A percentile compares a stretch with the other conserved stretches of the same genome.
These are phyloP conservation scores for Orestias chungarensis DNA, from an alignment of 2,797 vertebrate genomes.

Conservation along the genomic window DNA sequence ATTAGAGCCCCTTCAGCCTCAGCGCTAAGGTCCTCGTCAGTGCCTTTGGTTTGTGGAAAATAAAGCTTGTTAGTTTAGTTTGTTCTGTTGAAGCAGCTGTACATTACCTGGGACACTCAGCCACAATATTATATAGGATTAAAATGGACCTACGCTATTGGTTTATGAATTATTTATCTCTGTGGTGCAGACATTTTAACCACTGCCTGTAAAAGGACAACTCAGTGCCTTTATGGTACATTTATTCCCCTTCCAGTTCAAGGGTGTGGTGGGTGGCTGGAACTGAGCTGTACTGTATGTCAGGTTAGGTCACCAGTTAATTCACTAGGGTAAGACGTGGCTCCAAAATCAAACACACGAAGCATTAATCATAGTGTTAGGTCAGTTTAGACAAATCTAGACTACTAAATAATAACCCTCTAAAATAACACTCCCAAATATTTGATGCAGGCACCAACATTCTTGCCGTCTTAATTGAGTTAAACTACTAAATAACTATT, in stretches of 20 bases:
- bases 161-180: constrained; percentile 23
- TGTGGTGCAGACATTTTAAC: constrained; percentile 11
- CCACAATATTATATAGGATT: neutral
- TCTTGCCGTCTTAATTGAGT: neutral
- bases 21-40: constrained; percentile 21
- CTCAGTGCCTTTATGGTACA: neutral
- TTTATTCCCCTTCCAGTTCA: neutral
- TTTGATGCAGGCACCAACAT: neutral
- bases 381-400: neutral
- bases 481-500: neutral
- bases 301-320: neutral
- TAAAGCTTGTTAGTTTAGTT: neutral
- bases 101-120: neutral
- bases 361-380: neutral
- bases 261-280: neutral
- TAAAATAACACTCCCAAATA: neutral
- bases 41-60: constrained; percentile 2
- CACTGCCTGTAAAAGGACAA: constrained; percentile 3
- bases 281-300: neutral
- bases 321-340: neutral
- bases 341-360: neutral
- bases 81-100: neutral
- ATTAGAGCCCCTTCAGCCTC: constrained; percentile 30
- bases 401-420: neutral
- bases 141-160: neutral